A percentile compares a stretch with the other conserved stretches of the same genome.
These are phyloP conservation scores for Athene cunicularia DNA, from an alignment of 2,113 vertebrate genomes.

Conservation along the genomic window DNA sequence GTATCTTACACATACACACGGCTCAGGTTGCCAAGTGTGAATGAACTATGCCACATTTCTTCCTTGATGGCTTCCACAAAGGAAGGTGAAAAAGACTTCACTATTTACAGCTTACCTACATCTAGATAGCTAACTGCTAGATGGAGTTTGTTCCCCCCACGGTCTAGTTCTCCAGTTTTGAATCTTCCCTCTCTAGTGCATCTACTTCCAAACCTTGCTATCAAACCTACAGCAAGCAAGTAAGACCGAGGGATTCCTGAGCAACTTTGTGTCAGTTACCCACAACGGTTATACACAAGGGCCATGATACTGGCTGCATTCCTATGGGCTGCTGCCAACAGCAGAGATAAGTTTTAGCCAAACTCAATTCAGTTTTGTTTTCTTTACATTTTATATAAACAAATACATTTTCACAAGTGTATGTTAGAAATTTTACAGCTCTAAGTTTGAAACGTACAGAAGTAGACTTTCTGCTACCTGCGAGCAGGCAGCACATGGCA, in stretches of 20 bases:
- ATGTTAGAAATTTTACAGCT: background rate
- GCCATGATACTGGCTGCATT: background rate
- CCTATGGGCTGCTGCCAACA: background rate
- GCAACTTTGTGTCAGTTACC: background rate
- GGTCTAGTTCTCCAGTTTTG: background rate
- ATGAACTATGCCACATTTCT: background rate
- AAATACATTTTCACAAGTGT: background rate
- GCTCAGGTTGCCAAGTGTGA: background rate
- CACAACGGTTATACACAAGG: background rate
- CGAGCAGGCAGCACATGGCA: background rate
- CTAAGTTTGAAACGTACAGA: background rate
- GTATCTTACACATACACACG: background rate
- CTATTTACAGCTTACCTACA: background rate
- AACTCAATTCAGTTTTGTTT: background rate
- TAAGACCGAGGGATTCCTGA: background rate
- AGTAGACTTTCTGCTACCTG: background rate
- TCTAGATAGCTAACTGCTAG: background rate
- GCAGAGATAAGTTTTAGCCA: background rate
- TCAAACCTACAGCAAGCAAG: background rate
- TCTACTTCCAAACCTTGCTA: background rate
- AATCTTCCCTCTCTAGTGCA: background rate
- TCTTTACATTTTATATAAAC: background rate
- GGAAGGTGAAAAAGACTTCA: background rate
- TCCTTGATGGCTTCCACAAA: background rate
- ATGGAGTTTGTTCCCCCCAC: background rate